A percentile compares a stretch with the other conserved stretches of the same genome.
These are phyloP conservation scores for Microhierax caerulescens DNA, from an alignment of 2,797 vertebrate genomes.

Conservation along the genomic window DNA sequence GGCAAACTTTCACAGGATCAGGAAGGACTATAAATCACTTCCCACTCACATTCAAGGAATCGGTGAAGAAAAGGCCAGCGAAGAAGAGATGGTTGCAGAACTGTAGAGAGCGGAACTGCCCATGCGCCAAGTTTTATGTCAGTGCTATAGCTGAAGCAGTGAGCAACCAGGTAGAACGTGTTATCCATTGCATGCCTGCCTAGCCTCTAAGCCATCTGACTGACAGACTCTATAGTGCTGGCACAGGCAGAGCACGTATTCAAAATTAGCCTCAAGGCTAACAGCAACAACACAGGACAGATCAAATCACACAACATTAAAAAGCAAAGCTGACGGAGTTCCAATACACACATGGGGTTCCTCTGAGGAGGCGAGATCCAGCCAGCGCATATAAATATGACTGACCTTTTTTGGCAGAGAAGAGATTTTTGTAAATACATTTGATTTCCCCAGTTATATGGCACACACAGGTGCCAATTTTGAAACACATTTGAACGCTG, in stretches of 20 bases:
- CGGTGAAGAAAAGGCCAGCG: background rate
- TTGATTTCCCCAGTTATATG: background rate
- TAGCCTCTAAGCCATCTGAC: background rate
- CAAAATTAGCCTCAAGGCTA: background rate
- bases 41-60: background rate
- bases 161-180: background rate
- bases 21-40: background rate
- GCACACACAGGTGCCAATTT: conserved; percentile 4
- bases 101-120: background rate
- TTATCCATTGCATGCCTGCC: rapidly evolving
- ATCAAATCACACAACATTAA: background rate
- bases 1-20: background rate
- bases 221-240: background rate
- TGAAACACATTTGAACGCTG: background rate
- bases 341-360: background rate
- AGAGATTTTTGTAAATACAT: background rate
- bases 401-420: background rate
- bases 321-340: background rate
- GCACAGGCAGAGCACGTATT: background rate
- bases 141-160: background rate
- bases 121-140: background rate
- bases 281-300: background rate
- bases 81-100: background rate
- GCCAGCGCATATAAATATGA: background rate
- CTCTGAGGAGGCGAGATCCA: background rate